Percentiles rank a stretch among this genome's conserved stretches.
These are phyloP conservation scores for Eupithecia dodoneata DNA, from an alignment of 2,888 invertebrate genomes.

Conservation along the genomic window DNA sequence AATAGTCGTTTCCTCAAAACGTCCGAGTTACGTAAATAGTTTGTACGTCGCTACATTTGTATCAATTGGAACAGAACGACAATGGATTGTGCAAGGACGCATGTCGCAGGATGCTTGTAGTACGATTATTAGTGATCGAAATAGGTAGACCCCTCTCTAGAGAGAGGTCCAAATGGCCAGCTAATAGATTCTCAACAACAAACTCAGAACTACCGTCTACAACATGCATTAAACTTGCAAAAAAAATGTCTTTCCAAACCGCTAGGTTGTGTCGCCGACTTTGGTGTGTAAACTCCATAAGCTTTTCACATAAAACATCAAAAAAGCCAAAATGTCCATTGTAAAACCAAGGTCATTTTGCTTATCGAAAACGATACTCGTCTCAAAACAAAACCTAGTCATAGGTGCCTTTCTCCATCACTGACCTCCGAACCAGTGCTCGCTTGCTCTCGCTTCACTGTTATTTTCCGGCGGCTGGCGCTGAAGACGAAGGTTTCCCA, in stretches of 20 bases:
- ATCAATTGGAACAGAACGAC: conserved; percentile 75
- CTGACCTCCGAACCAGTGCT: conserved; percentile 45
- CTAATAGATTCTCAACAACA: no score
- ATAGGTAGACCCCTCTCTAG: neutral
- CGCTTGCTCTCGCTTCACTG: conserved; percentile 24
- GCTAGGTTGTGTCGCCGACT: no score
- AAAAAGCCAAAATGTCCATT: neutral
- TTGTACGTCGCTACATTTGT: conserved; percentile 52
- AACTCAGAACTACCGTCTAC: no score
- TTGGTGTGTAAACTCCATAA: no score
- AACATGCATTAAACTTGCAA: no score
- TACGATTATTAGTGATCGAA: neutral
- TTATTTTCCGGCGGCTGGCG: conserved; percentile 56
- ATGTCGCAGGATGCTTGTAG: neutral
- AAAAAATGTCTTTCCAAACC: no score
- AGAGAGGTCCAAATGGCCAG: no score
- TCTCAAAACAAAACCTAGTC: neutral
- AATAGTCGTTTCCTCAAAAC: conserved; percentile 41
- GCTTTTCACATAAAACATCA: neutral
- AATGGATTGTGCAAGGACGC: conserved; percentile 69
- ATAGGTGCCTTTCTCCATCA: neutral
- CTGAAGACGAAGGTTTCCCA: conserved; percentile 46
- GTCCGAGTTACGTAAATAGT: conserved; percentile 46
- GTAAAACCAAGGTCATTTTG: neutral
- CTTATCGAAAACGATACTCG: neutral